phyloP scores from a whole-genome alignment of 2,888 invertebrate species.

The Spialia ferax region DNA sequence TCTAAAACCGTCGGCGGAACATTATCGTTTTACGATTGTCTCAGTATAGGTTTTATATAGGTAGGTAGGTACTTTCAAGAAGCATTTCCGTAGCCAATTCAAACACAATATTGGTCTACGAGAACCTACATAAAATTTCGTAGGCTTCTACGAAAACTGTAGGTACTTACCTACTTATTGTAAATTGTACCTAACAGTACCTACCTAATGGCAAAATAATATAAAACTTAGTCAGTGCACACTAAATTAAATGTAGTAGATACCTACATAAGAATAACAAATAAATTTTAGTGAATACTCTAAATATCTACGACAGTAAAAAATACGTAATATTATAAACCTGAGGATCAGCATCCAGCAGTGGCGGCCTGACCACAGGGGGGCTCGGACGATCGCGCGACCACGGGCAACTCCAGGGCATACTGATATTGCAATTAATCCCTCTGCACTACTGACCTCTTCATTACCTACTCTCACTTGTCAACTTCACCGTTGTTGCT shows the following conservation, averaged over 20 bases:
- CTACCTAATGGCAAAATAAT: too few relatives aligned
- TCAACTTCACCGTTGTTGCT: conserved; percentile 22
- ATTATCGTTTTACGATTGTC: conserved; percentile 65
- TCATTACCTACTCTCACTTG: conserved; percentile 23
- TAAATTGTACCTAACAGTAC: too few relatives aligned
- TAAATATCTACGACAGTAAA: too few relatives aligned
- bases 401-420: conserved; percentile 83
- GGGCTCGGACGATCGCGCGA: conserved; percentile 72
- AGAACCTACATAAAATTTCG: neutral
- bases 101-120: neutral
- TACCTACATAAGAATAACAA: neutral
- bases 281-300: too few relatives aligned
- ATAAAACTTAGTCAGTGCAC: too few relatives aligned
- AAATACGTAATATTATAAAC: conserved; percentile 53
- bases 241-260: neutral
- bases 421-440: conserved; percentile 49
- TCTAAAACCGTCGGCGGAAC: conserved; percentile 49
- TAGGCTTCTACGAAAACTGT: neutral
- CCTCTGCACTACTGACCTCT: conserved; percentile 58
- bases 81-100: neutral
- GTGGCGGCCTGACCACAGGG: conserved; percentile 67
- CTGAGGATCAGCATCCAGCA: conserved; percentile 68
- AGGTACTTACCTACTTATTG: too few relatives aligned
- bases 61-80: neutral
- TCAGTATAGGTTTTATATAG: conserved; percentile 36